Evolutionary conservation across 2,888 invertebrate genomes (phyloP), one percentile per base, ranked within the genome.

Genomic region (Graphium colonna): DNA sequence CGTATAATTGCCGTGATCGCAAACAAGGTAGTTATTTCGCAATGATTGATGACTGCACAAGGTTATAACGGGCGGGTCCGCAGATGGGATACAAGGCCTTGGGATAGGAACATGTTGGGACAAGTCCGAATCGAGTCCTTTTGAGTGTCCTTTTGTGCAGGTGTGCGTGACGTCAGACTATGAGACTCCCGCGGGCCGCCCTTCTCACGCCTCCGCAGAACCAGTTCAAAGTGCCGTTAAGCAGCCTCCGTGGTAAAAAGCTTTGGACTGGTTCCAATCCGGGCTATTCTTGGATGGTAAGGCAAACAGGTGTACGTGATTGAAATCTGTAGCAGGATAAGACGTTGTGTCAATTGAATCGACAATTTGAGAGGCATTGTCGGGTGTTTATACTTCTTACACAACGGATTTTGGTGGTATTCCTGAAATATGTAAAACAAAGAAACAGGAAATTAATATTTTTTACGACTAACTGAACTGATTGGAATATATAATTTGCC

Each of bases 141-240:
- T 83, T 82, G 70, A 67, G 53, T 61, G 63, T n/a, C n/a, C 64
- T 65, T 62, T 62, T 62, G 57, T 75, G 81, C 86, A 87, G 87
- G 87, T 87, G 84, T 74, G 65, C 61, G 64, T 83, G 86, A 85
- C 83, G 83, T 83, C 80, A 82, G 63, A 59, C 44, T 83, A 78
- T 88, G 88, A 83, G 85, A 85, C 82, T 74, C 71, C 79, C 75
- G 66, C 71, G 71, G 74, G 71, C 76, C 67, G 78, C 81, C 79
- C 82, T 82, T 88, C 88, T 85, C 88, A 88, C 88, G 88, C 86
- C 88, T 83, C 73, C 84, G 67, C 79, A 8, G 21, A 69, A 85
- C 87, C 82, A 75, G 86, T 85, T 77, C 70, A 69, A 73, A 71
- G 81, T 82, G 70, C 87, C 83, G 84, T 85, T 84, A 82, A 73